phyloP scores from a whole-genome alignment of 2,797 vertebrate species.

The Acanthopagrus latus region DNA sequence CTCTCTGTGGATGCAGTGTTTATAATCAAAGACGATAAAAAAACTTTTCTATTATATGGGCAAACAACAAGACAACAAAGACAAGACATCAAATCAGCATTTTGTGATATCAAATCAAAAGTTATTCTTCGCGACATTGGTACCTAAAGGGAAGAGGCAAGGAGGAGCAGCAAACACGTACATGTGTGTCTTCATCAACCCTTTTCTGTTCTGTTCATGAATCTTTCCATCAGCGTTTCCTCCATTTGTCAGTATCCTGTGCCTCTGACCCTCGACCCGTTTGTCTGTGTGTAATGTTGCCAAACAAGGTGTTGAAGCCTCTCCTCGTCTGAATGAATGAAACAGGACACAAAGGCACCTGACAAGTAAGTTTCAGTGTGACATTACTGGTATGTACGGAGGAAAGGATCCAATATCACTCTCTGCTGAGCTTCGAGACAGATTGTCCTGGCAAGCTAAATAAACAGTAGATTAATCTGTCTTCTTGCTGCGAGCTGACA shows the following conservation, averaged over 20 bases:
- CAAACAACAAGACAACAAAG: not conserved
- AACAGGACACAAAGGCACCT: constrained; percentile 79
- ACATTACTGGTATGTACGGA: constrained; percentile 73
- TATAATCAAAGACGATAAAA: no score
- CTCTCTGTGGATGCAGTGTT: no score
- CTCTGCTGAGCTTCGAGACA: constrained; percentile 60
- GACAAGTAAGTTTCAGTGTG: constrained; percentile 73
- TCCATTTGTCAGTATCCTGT: constrained; percentile 17
- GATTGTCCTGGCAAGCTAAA: constrained; percentile 73
- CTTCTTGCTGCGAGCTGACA: constrained; percentile 66
- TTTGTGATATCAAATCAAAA: not conserved
- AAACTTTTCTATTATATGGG: no score
- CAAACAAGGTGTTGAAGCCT: constrained; percentile 58
- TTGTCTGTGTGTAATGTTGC: constrained; percentile 63
- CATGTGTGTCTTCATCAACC: not conserved
- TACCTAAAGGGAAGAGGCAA: not conserved
- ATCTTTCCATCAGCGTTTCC: not conserved
- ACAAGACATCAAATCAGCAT: not conserved
- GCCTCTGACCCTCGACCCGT: constrained; percentile 54
- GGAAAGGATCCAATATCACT: constrained; percentile 68
- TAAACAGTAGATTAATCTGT: constrained; percentile 79
- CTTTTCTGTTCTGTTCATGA: not conserved
- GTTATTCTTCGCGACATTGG: not conserved
- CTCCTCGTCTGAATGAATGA: constrained; percentile 68
- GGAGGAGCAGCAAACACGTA: not conserved